These are phyloP conservation scores for Cyanistes caeruleus DNA, from an alignment of 2,113 vertebrate genomes.

Conservation along the genomic window DNA sequence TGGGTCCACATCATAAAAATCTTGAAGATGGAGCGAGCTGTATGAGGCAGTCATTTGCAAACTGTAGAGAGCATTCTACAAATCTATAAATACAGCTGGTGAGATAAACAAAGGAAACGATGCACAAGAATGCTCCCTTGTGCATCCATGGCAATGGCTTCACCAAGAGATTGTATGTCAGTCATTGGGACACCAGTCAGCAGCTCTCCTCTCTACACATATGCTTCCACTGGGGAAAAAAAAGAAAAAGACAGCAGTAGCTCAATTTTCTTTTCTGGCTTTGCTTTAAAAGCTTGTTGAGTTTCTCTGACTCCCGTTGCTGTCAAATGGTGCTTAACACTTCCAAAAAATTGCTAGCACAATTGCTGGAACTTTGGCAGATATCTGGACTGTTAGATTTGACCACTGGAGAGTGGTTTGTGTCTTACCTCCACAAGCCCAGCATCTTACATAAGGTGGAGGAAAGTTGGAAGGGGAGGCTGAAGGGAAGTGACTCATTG, in stretches of 20 bases:
- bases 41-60: neutral
- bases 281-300: constrained; percentile 22
- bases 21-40: constrained; percentile 4
- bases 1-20: constrained; percentile 56
- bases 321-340: constrained; percentile 15
- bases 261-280: neutral
- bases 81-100: neutral
- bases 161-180: neutral
- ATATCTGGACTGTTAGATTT: neutral
- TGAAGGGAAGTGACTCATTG: constrained; percentile 15
- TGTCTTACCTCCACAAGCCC: neutral
- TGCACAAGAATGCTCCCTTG: neutral
- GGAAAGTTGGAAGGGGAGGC: neutral
- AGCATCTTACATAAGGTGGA: neutral
- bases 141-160: neutral
- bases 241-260: neutral
- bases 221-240: neutral
- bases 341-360: neutral
- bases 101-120: neutral
- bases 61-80: neutral
- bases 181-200: neutral
- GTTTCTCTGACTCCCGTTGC: neutral
- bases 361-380: neutral
- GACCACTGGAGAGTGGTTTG: neutral
- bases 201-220: neutral